Conservation (phyloP, 2,888 invertebrate genomes). For the Nomada flava region DNA sequence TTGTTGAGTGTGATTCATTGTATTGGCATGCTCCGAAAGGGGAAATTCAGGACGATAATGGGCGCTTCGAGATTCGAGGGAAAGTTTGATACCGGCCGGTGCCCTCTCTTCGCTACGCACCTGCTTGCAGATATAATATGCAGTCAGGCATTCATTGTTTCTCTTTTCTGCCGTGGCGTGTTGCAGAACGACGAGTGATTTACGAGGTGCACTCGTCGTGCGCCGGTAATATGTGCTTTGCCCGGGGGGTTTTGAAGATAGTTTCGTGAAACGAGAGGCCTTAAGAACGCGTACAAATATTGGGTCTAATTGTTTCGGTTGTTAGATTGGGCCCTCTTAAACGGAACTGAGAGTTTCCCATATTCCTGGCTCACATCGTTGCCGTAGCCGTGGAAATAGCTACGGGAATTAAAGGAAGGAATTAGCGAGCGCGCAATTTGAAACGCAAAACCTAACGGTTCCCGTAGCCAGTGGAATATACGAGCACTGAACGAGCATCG, state of each 20-base stretch:
- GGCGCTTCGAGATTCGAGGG: not conserved
- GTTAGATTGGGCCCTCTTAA: not conserved
- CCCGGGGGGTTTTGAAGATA: slow-evolving; percentile 49
- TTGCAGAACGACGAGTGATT: slow-evolving; percentile 65
- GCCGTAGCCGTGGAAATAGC: not conserved
- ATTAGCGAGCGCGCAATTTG: slow-evolving; percentile 33
- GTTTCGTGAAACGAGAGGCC: slow-evolving; percentile 53
- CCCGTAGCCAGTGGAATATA: slow-evolving; percentile 30
- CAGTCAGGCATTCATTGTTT: slow-evolving; percentile 57
- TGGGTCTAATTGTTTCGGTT: slow-evolving; percentile 52
- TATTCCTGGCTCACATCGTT: not conserved
- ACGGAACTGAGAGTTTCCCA: not conserved
- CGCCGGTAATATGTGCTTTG: slow-evolving; percentile 51
- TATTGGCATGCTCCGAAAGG: too few species aligned
- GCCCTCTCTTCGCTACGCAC: slow-evolving; percentile 29
- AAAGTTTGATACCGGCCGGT: not conserved
- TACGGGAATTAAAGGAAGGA: not conserved
- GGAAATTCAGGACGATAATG: too few species aligned
- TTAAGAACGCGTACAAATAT: slow-evolving; percentile 33
- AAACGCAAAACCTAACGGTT: slow-evolving; percentile 59
- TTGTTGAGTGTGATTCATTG: too few species aligned
- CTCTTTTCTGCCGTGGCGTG: slow-evolving; percentile 46
- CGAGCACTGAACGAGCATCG: slow-evolving; percentile 35
- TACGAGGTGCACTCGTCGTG: slow-evolving; percentile 64
- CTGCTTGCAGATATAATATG: slow-evolving; percentile 25